Base-by-base conservation (phyloP, 1,140 invertebrate species). In the Sycophaga agraensis region DNA sequence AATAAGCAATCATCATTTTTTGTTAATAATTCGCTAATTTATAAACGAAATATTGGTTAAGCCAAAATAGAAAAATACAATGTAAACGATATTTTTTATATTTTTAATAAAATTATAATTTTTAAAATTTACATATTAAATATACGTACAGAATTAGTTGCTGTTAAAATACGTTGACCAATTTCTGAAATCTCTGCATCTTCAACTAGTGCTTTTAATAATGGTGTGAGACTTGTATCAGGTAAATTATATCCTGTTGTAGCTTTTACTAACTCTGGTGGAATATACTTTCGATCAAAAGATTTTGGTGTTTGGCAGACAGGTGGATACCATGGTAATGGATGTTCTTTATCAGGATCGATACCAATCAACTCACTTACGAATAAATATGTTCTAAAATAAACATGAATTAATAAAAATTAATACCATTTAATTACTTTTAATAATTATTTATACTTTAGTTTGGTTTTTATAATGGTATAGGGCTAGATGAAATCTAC, bases 301-400 rank as follows among this genome's bases (percentile, higher is more conserved):
- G 59, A 68, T 9, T 75, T 70, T 63, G 79, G 59, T 65, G 83
- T 64, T 59, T 84, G 73, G 72, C 90, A 91, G 7, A 84, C 77
- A 9, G 90, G 89, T 21, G 89, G 88, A 71, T 90, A 87, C 88
- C 88, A 91, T 6, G 89, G 90, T 54, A 91, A 76, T 19, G 86
- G 83, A 71, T 91, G 87, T 68, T 89, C 85, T 17, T 82, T 81
- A 16, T 76, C 80, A 31, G 81, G 69, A 8, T 82, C 75, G 43
- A 90, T 80, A 7, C 83, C 86, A 49, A 91, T 85, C 26, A 84
- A 83, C 49, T 86, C 84, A 24, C 81, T 81, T 22, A 86, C 70
- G 53, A 86, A 73, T 37, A 78, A 70, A 46, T 79, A 77, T 50
- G 83, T 70, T 63, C 85, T 87, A 70, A 45, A 77, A 64, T 63